These are phyloP conservation scores for Lagodon rhomboides DNA, from an alignment of 2,797 vertebrate genomes.

Conservation along the genomic window DNA sequence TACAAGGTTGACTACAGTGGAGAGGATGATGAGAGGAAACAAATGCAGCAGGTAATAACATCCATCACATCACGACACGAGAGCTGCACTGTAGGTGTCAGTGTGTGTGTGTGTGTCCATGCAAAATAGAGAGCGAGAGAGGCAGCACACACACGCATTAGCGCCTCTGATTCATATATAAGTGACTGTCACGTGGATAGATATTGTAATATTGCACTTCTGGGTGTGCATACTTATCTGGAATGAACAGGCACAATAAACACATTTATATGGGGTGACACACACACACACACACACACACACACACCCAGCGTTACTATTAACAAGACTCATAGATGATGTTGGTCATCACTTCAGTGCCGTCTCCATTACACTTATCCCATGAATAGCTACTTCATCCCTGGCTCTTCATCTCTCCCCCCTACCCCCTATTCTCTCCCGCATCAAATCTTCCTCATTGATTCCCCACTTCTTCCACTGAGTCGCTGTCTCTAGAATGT, in stretches of 20 bases:
- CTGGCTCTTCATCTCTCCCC: conserved; percentile 22
- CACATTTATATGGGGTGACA: conserved; percentile 38
- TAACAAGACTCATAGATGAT: conserved; percentile 51
- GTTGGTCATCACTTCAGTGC: conserved; percentile 45
- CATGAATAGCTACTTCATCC: conserved; percentile 45
- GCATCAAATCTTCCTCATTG: conserved; percentile 34
- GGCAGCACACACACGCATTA: neutral
- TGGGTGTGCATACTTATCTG: conserved; percentile 44
- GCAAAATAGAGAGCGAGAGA: conserved; percentile 2
- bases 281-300: conserved; percentile 25
- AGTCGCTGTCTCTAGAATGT: conserved; percentile 12
- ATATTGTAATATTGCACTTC: conserved; percentile 50
- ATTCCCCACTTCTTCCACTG: conserved; percentile 11
- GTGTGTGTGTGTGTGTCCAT: conserved; percentile 14
- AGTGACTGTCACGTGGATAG: conserved; percentile 28
- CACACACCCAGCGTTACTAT: conserved; percentile 32
- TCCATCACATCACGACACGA: conserved; percentile 62
- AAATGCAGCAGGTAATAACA: conserved; percentile 61
- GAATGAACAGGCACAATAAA: conserved; percentile 54
- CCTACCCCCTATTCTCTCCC: neutral
- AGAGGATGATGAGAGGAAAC: conserved; percentile 52
- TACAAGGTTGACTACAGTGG: conserved; percentile 32
- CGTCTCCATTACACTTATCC: conserved; percentile 42
- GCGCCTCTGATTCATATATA: conserved; percentile 30
- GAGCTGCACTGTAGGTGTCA: conserved; percentile 29